phyloP scores from a whole-genome alignment of 1,140 invertebrate species.

The Drosophila obscura region DNA sequence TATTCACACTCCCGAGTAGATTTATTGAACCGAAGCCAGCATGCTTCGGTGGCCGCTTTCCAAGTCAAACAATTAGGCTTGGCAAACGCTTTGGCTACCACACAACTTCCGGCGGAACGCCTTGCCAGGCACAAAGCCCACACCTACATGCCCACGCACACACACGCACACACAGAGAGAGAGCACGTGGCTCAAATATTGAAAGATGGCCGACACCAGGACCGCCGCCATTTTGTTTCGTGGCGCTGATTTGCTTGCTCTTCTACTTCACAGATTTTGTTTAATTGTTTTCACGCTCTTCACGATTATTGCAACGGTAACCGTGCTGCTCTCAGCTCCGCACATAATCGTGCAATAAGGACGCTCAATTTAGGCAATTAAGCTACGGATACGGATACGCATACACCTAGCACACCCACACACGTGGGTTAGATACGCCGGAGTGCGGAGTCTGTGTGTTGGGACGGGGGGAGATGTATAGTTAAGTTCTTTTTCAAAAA shows the following conservation, averaged over 20 bases:
- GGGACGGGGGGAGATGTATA: conserved; percentile 33
- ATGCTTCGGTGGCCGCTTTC: conserved; percentile 19
- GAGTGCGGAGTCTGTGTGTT: conserved; percentile 18
- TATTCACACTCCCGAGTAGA: conserved; percentile 31
- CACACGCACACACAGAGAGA: conserved; percentile 4
- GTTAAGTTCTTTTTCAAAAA: conserved; percentile 76
- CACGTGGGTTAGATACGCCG: conserved; percentile 12
- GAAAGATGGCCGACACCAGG: conserved; percentile 49
- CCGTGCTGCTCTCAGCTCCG: conserved; percentile 96
- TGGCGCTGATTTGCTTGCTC: conserved; percentile 14
- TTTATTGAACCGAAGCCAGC: conserved; percentile 36
- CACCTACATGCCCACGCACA: conserved; percentile 11
- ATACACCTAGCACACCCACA: conserved; percentile 10
- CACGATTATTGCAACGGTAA: conserved; percentile 97
- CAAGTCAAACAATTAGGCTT: conserved; percentile 72
- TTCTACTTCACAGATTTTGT: conserved; percentile 90
- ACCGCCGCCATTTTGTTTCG: conserved; percentile 52
- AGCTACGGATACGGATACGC: conserved; percentile 52
- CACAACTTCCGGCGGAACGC: conserved; percentile 67
- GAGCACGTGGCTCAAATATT: conserved; percentile 54
- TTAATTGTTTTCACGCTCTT: conserved; percentile 98
- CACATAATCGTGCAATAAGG: conserved; percentile 97
- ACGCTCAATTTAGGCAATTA: conserved; percentile 68
- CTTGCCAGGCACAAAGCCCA: conserved; percentile 18
- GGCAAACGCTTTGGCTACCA: conserved; percentile 43